These are phyloP conservation scores for Drosophila pseudotakahashii DNA, from an alignment of 2,888 invertebrate species.

Conservation along the genomic window DNA sequence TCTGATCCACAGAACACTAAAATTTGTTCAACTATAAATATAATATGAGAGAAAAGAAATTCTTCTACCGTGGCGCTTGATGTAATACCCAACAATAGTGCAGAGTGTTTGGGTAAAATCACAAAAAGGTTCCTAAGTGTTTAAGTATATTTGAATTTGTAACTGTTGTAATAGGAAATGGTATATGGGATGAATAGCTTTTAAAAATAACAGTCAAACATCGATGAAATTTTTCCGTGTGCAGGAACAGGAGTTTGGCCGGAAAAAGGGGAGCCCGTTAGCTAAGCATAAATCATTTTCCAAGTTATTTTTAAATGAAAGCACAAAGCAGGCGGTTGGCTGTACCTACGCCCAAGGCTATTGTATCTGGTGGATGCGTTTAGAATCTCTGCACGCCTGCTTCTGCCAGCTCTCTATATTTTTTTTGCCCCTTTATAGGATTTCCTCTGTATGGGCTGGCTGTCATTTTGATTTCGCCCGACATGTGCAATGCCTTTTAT, in stretches of 20 bases:
- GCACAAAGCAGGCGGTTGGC: slow-evolving; percentile 24
- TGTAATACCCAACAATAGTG: no score
- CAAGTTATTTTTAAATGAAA: slow-evolving; percentile 66
- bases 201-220: no score
- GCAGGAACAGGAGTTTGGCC: slow-evolving; percentile 20
- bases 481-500: slow-evolving; percentile 71
- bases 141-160: no score
- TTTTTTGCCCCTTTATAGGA: slow-evolving; percentile 10
- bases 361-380: slow-evolving; percentile 57
- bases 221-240: slow-evolving; percentile 55
- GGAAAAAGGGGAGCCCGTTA: slow-evolving; percentile 29
- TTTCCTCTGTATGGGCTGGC: slow-evolving; percentile 34
- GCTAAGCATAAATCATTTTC: slow-evolving; percentile 67
- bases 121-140: no score
- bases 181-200: no score
- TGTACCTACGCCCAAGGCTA: slow-evolving; percentile 21
- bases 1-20: background rate
- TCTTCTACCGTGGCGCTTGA: background rate
- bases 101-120: no score
- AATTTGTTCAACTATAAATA: background rate
- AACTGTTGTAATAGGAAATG: no score
- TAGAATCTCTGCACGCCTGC: slow-evolving; percentile 45
- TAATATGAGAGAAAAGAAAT: background rate
- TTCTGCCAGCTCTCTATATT: slow-evolving; percentile 21
- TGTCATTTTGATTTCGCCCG: slow-evolving; percentile 73